Conservation (phyloP, 2,113 vertebrate species). For the Callipepla squamata region DNA sequence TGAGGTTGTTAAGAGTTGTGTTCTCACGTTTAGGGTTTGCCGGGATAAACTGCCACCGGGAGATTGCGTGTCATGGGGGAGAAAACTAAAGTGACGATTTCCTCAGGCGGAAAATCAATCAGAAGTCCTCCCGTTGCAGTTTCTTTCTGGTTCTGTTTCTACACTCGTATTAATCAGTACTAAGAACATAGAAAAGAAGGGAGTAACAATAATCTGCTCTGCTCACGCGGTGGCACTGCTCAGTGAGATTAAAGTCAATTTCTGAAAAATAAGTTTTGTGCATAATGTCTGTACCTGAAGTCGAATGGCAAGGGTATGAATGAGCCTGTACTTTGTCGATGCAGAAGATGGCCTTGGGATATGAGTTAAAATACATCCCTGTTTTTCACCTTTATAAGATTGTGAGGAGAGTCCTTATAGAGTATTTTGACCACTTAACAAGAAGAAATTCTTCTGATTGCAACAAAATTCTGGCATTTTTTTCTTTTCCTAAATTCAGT, state of each 20-base stretch:
- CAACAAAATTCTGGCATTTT: neutral
- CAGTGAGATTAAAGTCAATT: neutral
- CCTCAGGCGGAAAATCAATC: neutral
- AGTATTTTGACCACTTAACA: accelerated
- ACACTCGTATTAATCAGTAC: neutral
- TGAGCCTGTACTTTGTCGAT: neutral
- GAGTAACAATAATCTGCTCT: neutral
- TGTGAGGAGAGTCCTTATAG: neutral
- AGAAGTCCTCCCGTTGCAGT: neutral
- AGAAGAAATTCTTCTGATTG: neutral
- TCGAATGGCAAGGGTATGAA: neutral
- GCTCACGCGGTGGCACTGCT: neutral
- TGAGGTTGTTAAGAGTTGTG: neutral
- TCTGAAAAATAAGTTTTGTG: neutral
- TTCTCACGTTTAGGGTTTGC: neutral
- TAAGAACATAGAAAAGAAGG: neutral
- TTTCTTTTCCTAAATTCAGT: neutral
- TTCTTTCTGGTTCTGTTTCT: neutral
- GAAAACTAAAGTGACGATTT: neutral
- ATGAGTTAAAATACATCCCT: neutral
- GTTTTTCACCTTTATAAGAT: neutral
- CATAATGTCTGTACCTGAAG: neutral
- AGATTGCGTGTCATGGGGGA: neutral
- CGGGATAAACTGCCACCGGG: accelerated
- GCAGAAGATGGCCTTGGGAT: neutral